Conservation (phyloP, 2,113 vertebrate genomes). For the Myotis brandtii region DNA sequence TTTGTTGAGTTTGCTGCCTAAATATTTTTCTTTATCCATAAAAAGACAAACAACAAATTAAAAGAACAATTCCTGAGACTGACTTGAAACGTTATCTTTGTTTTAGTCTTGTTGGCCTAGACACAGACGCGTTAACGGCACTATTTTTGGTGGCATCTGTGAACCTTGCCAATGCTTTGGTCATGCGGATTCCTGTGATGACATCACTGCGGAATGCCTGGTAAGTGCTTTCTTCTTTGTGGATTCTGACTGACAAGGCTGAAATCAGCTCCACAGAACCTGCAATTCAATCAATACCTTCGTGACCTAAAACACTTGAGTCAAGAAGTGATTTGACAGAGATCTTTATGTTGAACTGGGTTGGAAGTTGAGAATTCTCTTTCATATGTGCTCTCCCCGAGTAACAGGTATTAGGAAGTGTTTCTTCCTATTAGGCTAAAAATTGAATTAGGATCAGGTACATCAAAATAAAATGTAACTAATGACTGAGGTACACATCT, state of each 20-base stretch:
- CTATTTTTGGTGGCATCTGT: slow-evolving; percentile 89
- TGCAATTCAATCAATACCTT: slow-evolving; percentile 9
- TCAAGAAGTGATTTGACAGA: neutral
- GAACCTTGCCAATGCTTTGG: slow-evolving; percentile 89
- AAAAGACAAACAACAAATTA: neutral
- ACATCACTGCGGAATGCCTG: slow-evolving; percentile 89
- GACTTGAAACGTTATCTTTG: neutral
- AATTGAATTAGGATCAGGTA: slow-evolving; percentile 51
- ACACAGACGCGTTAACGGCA: slow-evolving; percentile 90
- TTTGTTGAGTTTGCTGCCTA: slow-evolving; percentile 22
- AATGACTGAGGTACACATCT: slow-evolving; percentile 18
- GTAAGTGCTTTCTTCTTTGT: slow-evolving; percentile 81
- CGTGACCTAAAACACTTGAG: slow-evolving; percentile 16
- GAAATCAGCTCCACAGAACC: neutral
- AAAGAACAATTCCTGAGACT: neutral
- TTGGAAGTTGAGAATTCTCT: slow-evolving; percentile 31
- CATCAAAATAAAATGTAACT: neutral
- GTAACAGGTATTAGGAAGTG: neutral
- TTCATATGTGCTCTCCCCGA: neutral
- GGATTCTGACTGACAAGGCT: neutral
- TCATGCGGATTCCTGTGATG: slow-evolving; percentile 88
- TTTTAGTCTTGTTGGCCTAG: slow-evolving; percentile 88
- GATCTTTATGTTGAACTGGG: slow-evolving; percentile 47
- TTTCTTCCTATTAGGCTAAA: slow-evolving; percentile 53
- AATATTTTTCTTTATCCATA: slow-evolving; percentile 7